A percentile compares a stretch with the other conserved stretches of the same genome.
Evolutionary conservation across 92 coral and sea anemone genomes (phyloP).

Genomic region (Bergia puertoricense): DNA sequence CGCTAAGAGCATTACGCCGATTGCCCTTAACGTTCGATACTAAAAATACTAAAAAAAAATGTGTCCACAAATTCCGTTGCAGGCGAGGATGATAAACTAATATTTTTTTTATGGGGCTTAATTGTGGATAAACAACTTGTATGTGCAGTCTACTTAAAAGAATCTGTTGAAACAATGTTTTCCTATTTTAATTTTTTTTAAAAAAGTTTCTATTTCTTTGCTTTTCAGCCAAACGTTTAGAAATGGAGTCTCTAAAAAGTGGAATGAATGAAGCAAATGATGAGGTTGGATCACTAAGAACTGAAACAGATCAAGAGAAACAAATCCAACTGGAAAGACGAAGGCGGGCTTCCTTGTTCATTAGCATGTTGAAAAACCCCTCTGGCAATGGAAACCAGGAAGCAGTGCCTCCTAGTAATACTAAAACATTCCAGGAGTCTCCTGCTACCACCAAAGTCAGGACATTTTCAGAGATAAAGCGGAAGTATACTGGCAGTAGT

Average conservation of each 20-base stretch:
- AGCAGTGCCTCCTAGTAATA: background rate
- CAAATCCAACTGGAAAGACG: conserved; percentile 95
- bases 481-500: background rate
- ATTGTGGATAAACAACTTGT: too few species aligned
- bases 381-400: conserved; percentile 57
- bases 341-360: conserved; percentile 91
- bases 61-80: too few species aligned
- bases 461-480: conserved; percentile 39
- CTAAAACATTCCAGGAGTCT: background rate
- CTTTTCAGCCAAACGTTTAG: conserved; percentile 73
- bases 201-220: too few species aligned
- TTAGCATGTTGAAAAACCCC: conserved; percentile 96
- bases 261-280: conserved; percentile 26
- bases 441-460: conserved; percentile 19
- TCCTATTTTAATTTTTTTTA: too few species aligned
- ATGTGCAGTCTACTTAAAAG: too few species aligned
- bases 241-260: conserved; percentile 64
- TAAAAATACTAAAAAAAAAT: too few species aligned
- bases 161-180: too few species aligned
- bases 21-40: too few species aligned
- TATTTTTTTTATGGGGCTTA: too few species aligned
- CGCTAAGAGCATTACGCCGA: too few species aligned
- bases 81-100: too few species aligned
- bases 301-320: conserved; percentile 58
- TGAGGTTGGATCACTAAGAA: conserved; percentile 6